Evolutionary conservation across 2,797 vertebrate species (phyloP), one percentile per base, ranked within the genome.

Genomic region (Pangasius krempfi): DNA sequence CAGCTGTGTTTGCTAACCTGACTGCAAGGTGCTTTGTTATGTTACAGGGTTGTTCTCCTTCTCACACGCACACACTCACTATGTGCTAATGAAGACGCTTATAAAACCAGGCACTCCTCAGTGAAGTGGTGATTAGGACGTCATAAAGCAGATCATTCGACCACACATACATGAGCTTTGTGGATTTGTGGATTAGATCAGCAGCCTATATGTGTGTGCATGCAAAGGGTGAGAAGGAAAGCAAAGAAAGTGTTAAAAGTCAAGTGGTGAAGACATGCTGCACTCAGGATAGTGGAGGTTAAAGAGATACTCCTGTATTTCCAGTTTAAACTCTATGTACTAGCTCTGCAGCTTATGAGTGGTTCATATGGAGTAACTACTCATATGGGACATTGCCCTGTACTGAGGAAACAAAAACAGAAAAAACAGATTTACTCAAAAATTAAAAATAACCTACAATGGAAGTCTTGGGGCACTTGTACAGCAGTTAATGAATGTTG

Each of bases 1-100:
- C 96, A 97, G 96, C 96, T 97, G 96, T 97, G 96, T 97, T 97
- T 97, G 95, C 95, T 92, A 92, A 95, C 93, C 50, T 92, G 94
- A 93, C 93, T 95, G 94, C 92, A 93, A 93, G 93, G 92, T 95
- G 93, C 95, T 96, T 96, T 96, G 95, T 96, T 95, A 94, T 95
- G 95, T 95, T 95, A 93, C 89, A 93, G 94, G 94, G 93, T 93
- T 94, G 93, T 95, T 95, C 94, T 95, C 87, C 90, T 91, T 92
- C 93, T 88, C 82, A 84, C 86, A 72, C 62, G n/a, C 44, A 47
- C 44, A 47, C 44, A 90, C 89, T 47, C 89, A 88, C 89, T 91
- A 89, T 91, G 88, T 91, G 91, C 88, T 89, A 91, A 91, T 90
- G 87, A 90, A 33, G 60, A 66, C 64, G 76, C 84, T 88, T 87